Percentiles rank a stretch among this genome's conserved stretches.
These are phyloP conservation scores for Oreotrochilus melanogaster DNA, from an alignment of 2,113 vertebrate species.

Conservation along the genomic window DNA sequence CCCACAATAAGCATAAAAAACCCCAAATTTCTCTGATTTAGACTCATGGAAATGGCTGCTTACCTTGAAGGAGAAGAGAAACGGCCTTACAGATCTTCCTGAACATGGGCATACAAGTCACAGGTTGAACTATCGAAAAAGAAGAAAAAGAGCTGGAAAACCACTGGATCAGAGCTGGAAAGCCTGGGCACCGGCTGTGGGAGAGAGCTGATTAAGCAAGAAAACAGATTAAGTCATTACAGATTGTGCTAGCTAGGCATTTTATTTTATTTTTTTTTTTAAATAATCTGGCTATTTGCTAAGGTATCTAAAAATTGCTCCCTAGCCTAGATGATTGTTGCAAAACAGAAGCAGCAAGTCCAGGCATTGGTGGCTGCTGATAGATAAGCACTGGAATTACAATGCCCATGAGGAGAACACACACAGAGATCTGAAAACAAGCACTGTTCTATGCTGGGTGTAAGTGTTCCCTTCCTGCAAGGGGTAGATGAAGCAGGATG, in stretches of 20 bases:
- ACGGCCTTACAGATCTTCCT: neutral
- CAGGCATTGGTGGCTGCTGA: neutral
- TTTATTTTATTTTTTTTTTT: neutral
- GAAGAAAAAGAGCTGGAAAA: neutral
- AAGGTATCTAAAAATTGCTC: neutral
- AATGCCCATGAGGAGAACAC: neutral
- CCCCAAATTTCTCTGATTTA: no score
- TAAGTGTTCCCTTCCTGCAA: neutral
- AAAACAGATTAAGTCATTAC: neutral
- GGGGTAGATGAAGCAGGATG: neutral
- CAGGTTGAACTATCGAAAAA: neutral
- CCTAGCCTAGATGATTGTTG: neutral
- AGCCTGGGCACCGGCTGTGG: rapidly evolving
- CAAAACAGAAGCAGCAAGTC: neutral
- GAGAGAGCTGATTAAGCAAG: neutral
- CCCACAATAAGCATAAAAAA: rapidly evolving
- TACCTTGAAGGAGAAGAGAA: neutral
- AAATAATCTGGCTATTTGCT: neutral
- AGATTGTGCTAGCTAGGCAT: neutral
- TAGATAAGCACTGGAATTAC: rapidly evolving
- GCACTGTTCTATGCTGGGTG: rapidly evolving
- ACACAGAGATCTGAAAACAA: neutral
- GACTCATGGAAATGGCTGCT: rapidly evolving
- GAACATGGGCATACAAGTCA: neutral
- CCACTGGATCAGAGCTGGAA: neutral